Base-by-base conservation (phyloP, 2,888 invertebrate species). In the Allygus modestus region DNA sequence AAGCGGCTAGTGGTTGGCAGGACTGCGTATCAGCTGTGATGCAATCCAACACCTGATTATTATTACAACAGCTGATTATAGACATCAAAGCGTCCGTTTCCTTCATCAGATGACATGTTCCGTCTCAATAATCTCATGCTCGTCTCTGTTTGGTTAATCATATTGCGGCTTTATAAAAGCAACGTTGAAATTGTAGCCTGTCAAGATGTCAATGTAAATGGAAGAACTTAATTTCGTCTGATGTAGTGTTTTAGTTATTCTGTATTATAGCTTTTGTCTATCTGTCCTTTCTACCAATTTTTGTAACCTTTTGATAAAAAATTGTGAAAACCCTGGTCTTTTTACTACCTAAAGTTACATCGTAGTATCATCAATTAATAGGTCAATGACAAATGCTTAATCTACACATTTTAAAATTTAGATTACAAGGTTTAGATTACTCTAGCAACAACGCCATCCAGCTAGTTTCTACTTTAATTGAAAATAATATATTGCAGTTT, bases 41-140 rank as follows among this genome's bases (percentile, higher is more conserved):
- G 65, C 12, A 58, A 65, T 15, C 0, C 9, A 65, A 65, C 65
- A 65, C 15, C 65, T 65, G 65, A 65, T 54, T 54, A 54, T 31
- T 28, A 65, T 65, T 65, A 65, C 65, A 65, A 65, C 65, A 65
- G 65, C 65, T 65, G 65, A 65, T 65, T 65, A 65, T 31, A 65
- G 26, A 65, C 65, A 65, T 65, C 31, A 65, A 28, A 28, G 28
- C 15, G 65, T 28, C 65, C 65, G 65, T 28, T 65, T 58, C 58
- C 58, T 58, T 23, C 28, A 15, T 12, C 28, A 65, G 65, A 65
- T 31, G 65, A 65, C 65, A 65, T 65, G 65, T 28, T 26, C 31
- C 65, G 28, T 28, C 65, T 65, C 65, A 65, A 65, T 65, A 65
- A 65, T 65, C 65, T 12, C 28, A 9, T 12, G 15, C 65, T 28